These are phyloP conservation scores for Perithous albicinctus DNA, from an alignment of 2,888 invertebrate genomes.

Conservation along the genomic window DNA sequence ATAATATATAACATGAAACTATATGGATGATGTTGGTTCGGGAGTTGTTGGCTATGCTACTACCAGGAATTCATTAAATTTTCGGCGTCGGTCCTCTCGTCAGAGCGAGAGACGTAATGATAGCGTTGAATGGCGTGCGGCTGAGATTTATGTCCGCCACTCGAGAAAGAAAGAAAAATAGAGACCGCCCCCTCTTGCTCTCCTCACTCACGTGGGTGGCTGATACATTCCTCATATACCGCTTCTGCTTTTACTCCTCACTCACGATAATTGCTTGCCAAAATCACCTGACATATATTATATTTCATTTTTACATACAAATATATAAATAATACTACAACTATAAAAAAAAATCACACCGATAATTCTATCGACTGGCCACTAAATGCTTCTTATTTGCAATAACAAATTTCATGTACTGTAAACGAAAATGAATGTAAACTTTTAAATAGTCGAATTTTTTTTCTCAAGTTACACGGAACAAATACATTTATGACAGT, in stretches of 20 bases:
- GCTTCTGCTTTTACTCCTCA: conserved; percentile 25
- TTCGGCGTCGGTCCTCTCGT: conserved; percentile 76
- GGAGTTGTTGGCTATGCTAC: conserved; percentile 57
- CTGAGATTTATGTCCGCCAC: conserved; percentile 75
- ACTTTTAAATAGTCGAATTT: too few relatives aligned
- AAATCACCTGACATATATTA: neutral
- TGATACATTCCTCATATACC: conserved; percentile 41
- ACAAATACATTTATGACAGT: conserved; percentile 15
- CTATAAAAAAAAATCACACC: too few relatives aligned
- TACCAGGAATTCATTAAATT: conserved; percentile 82
- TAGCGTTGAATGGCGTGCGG: conserved; percentile 77
- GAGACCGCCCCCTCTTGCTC: conserved; percentile 41
- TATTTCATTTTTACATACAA: too few relatives aligned
- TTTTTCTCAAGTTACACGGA: neutral
- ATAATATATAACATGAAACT: conserved; percentile 53
- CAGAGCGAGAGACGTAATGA: conserved; percentile 77
- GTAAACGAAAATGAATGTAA: too few relatives aligned
- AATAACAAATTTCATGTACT: too few relatives aligned
- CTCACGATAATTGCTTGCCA: conserved; percentile 39
- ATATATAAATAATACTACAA: too few relatives aligned
- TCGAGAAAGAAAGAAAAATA: conserved; percentile 59
- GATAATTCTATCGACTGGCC: too few relatives aligned
- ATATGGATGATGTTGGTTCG: conserved; percentile 48
- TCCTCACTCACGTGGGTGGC: conserved; percentile 63
- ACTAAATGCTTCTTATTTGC: too few relatives aligned